Evolutionary conservation across 2,888 invertebrate genomes (phyloP), one percentile per base, ranked within the genome.

Genomic region (Adineta ricciae): DNA sequence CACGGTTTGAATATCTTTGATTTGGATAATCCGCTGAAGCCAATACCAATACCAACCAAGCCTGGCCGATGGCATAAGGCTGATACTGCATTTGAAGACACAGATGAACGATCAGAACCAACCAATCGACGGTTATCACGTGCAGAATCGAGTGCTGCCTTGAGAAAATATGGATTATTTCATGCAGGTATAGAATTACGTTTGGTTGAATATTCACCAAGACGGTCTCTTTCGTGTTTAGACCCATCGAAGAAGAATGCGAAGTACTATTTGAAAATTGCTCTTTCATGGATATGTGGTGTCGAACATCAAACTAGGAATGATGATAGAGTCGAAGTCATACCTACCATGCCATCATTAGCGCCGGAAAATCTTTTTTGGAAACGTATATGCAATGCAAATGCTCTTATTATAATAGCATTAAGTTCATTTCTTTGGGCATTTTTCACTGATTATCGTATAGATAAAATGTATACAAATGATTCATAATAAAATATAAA

Each of bases 201-300:
- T 64, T 46, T 46, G 5, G 11, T 46, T 46, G 46, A 46, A 8
- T 46, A 8, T 46, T 5, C 46, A 46, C 8, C 8, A 46, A 46
- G 46, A 46, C 46, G 16, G 32, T 5, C 14, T 3, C 32, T 64
- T 64, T 64, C 5, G 8, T 7, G 11, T 41, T 38, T 73, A 73
- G 73, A 73, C 38, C 41, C 73, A 41, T 38, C 38, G 9, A 73
- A 73, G 21, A 73, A 73, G 21, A 73, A 41, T n/a, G 7, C 21
- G 9, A 24, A 21, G 9, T 73, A 73, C 38, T 73, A 38, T 41
- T 73, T 24, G 11, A 85, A 84, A 50, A 50, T 49, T 24, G 72
- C 72, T 9, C 38, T 85, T 9, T 83, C 83, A 19, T 85, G 85
- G 85, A 85, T 85, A 24, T 85, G 85, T 82, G 85, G 85, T 5